phyloP scores from a whole-genome alignment of 1,140 invertebrate species.

The Penaeus chinensis region DNA sequence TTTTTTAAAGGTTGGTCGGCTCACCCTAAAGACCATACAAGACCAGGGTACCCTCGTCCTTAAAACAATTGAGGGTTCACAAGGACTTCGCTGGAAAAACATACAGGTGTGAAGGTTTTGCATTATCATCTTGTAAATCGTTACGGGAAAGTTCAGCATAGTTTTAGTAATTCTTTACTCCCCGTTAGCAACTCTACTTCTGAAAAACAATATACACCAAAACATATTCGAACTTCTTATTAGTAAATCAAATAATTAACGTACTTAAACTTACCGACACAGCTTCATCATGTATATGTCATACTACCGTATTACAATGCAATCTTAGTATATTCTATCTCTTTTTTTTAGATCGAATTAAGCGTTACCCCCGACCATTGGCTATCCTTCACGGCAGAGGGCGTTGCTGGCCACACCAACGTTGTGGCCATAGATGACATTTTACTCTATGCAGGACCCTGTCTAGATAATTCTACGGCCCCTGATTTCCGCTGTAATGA shows the following conservation, averaged over 20 bases:
- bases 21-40: conserved; percentile 9
- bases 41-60: neutral
- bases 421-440: conserved; percentile 56
- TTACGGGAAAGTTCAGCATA: too few relatives aligned
- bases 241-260: too few relatives aligned
- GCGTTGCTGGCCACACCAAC: conserved; percentile 31
- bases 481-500: conserved; percentile 43
- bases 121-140: too few relatives aligned
- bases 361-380: conserved; percentile 35
- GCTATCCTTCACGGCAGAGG: conserved; percentile 45
- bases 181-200: too few relatives aligned
- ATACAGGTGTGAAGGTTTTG: conserved; percentile 10
- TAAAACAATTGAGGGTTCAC: conserved; percentile 21
- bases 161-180: too few relatives aligned
- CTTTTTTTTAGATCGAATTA: conserved; percentile 21
- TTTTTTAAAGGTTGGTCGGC: conserved; percentile 27
- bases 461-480: conserved; percentile 16
- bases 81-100: conserved; percentile 24
- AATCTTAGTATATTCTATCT: neutral
- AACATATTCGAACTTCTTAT: too few relatives aligned
- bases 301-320: neutral
- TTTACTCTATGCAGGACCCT: conserved; percentile 19
- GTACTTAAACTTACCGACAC: too few relatives aligned
- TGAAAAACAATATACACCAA: too few relatives aligned
- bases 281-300: too few relatives aligned